A percentile compares a stretch with the other conserved stretches of the same genome.
Conservation (phyloP, 2,888 invertebrate genomes). For the Eilema griseolum region DNA sequence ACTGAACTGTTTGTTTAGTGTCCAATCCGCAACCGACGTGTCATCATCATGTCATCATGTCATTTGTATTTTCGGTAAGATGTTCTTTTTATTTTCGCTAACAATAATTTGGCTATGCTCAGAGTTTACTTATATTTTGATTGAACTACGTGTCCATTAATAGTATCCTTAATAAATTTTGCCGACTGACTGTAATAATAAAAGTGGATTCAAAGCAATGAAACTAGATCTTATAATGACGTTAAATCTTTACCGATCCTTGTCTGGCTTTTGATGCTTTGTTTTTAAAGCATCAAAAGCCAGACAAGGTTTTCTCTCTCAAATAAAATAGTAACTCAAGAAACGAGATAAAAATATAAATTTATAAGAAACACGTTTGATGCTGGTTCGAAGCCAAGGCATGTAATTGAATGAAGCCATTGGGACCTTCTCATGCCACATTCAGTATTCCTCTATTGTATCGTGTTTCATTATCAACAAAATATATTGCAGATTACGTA, state of each 20-base stretch:
- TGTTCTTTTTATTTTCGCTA: not conserved
- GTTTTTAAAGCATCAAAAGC: too few relatives aligned
- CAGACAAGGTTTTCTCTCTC: too few relatives aligned
- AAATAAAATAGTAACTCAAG: not conserved
- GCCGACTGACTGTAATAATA: not conserved
- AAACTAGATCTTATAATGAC: conserved; percentile 4
- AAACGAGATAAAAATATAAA: not conserved
- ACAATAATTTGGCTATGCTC: not conserved
- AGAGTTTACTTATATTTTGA: not conserved
- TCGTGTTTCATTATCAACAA: conserved; percentile 21
- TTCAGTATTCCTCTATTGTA: conserved; percentile 23
- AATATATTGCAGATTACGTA: conserved; percentile 31
- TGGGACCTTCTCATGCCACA: conserved; percentile 17
- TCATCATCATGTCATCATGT: not conserved
- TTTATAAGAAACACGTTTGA: not conserved
- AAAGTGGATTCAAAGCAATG: not conserved
- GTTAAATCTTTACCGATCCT: not conserved
- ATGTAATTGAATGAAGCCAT: conserved; percentile 27
- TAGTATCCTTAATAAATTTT: not conserved
- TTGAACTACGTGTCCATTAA: not conserved
- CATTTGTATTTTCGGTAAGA: not conserved
- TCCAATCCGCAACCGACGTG: conserved; percentile 25
- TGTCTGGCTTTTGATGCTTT: conserved; percentile 19
- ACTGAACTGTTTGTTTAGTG: conserved; percentile 37
- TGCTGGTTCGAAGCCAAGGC: conserved; percentile 13